Percentiles rank a stretch among this genome's conserved stretches.
phyloP scores from a whole-genome alignment of 2,113 vertebrate genomes.

The Dermatemys mawii region DNA sequence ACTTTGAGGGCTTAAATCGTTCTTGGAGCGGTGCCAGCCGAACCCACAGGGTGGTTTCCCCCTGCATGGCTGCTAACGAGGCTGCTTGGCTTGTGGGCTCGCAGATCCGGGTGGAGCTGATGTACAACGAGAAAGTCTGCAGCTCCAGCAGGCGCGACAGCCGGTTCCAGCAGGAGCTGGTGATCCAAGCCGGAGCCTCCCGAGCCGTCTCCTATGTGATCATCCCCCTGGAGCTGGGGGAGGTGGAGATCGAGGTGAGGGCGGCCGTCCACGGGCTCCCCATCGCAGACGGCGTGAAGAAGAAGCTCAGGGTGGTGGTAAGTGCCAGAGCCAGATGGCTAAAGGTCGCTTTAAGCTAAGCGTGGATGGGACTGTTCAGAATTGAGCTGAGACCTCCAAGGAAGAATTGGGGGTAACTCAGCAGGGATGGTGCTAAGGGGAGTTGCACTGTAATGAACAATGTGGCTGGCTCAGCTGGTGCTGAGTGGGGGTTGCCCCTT shows the following conservation, averaged over 20 bases:
- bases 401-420: background rate
- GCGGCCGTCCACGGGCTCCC: slow-evolving; percentile 64
- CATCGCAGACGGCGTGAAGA: slow-evolving; percentile 78
- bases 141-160: slow-evolving; percentile 76
- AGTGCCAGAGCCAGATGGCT: slow-evolving; percentile 36
- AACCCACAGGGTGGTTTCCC: background rate
- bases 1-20: background rate
- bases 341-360: background rate
- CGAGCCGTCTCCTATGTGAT: slow-evolving; percentile 78
- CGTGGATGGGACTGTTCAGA: background rate
- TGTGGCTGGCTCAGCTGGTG: no score
- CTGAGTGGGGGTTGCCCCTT: no score
- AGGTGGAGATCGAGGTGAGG: slow-evolving; percentile 79
- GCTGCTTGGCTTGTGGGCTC: background rate
- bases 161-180: slow-evolving; percentile 58
- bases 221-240: slow-evolving; percentile 78
- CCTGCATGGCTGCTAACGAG: background rate
- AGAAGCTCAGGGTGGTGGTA: slow-evolving; percentile 84
- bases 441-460: background rate
- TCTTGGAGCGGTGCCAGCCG: background rate
- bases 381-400: background rate
- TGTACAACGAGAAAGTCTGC: slow-evolving; percentile 77
- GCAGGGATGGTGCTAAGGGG: background rate
- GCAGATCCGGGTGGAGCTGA: slow-evolving; percentile 81
- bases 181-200: slow-evolving; percentile 32